Evolutionary conservation across 64 coral and sea anemone genomes (phyloP).

Genomic region (Acropora yongei): DNA sequence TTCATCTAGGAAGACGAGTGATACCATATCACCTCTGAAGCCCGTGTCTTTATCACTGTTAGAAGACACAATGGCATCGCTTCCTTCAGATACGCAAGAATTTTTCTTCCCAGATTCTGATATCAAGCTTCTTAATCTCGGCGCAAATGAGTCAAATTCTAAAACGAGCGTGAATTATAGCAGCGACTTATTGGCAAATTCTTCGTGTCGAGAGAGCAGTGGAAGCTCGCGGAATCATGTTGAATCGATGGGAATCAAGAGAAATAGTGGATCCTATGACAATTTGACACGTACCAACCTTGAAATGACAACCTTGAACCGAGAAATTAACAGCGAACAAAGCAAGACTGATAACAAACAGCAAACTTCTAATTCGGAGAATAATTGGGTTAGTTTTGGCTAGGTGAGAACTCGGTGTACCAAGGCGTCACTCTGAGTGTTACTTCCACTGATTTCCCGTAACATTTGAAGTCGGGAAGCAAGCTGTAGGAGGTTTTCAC

Average conservation of each 20-base stretch:
- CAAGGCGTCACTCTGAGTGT: no score
- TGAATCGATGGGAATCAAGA: conserved; percentile 6
- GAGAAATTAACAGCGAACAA: background rate
- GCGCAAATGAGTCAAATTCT: background rate
- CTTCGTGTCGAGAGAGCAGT: background rate
- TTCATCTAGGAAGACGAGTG: background rate
- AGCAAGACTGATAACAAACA: conserved; percentile 1
- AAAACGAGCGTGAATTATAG: background rate
- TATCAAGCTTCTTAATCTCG: background rate
- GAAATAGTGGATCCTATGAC: conserved; percentile 21
- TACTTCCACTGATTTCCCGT: no score
- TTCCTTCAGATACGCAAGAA: conserved; percentile 37
- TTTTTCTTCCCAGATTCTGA: conserved; percentile 43
- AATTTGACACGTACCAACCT: background rate
- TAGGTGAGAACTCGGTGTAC: background rate
- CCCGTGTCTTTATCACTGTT: conserved; percentile 56
- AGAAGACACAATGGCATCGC: conserved; percentile 57
- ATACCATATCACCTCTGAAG: conserved; percentile 44
- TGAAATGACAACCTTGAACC: background rate
- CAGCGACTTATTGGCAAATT: background rate
- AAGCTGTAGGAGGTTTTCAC: no score
- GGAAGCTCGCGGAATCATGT: background rate
- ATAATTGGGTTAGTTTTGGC: conserved; percentile 42
- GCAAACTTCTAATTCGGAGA: background rate
- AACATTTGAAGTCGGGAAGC: no score